phyloP scores from a whole-genome alignment of 2,113 vertebrate species.

The Bathybates hornii region DNA sequence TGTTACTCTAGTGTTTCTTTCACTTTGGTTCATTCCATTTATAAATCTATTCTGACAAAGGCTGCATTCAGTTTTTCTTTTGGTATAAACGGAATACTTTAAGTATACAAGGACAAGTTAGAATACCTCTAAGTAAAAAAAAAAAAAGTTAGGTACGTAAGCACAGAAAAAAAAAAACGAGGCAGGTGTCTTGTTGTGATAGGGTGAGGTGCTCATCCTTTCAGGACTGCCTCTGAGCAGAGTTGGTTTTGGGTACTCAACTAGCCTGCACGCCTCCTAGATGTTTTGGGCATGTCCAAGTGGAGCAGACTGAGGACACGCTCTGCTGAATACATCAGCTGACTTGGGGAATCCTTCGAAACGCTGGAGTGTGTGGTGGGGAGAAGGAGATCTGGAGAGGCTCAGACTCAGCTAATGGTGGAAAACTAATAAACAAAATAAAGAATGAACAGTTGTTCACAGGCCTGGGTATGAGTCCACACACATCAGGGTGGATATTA shows the following conservation, averaged over 20 bases:
- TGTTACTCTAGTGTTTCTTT: background rate
- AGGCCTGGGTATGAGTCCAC: background rate
- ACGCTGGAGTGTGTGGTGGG: fast-evolving
- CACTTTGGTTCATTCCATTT: background rate
- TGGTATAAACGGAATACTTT: fast-evolving
- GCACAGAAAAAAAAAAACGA: fast-evolving
- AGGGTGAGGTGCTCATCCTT: background rate
- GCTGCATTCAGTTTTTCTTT: background rate
- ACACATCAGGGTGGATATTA: background rate
- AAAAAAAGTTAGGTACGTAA: background rate
- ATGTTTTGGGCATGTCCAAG: background rate
- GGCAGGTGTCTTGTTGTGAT: background rate
- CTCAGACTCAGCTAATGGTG: background rate
- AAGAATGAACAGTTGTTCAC: background rate
- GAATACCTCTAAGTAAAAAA: background rate
- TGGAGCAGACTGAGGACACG: background rate
- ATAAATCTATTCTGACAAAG: background rate
- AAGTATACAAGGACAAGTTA: background rate
- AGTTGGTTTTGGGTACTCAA: background rate
- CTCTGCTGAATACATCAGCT: background rate
- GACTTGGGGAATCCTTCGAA: background rate
- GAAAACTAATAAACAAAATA: background rate
- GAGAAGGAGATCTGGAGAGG: background rate
- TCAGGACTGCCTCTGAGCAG: background rate
- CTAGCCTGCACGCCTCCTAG: fast-evolving